Evolutionary conservation across 2,113 vertebrate species (phyloP), one percentile per base, ranked within the genome.

Genomic region (Solenodon paradoxus): DNA sequence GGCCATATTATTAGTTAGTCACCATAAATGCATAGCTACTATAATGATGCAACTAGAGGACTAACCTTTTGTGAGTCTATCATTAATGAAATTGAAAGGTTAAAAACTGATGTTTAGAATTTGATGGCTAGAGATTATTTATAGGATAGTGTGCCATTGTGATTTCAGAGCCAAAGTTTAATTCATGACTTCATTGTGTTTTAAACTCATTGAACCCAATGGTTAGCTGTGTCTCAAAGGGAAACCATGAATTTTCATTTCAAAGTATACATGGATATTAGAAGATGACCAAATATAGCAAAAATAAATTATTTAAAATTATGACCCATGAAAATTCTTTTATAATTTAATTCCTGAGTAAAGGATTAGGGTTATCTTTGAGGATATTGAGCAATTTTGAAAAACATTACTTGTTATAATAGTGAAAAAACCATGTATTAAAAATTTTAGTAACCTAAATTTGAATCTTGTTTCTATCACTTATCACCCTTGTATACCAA

Each of bases 81-180:
- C 57, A 94, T 82, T 95, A 94, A 96, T 90, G 68, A 95, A 72
- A 90, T 72, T 35, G 42, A 75, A 95, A 75, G 9, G 45, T 92
- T 90, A 80, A 77, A 88, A 97, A 78, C 30, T 79, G n/a, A 78
- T 88, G 26, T 40, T 79, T 84, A 93, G n/a, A 78, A 75, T 38
- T 79, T 79, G 74, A 17, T 91, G 24, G 11, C 22, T 86, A 83
- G 22, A 92, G 32, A 79, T 94, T 93, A 78, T 86, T 92, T 94
- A 63, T 64, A 9, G 68, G 86, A 61, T 87, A 40, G 83, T 80
- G 75, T 75, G n/a, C 3, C 12, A n/a, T 71, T 83, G n/a, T 94
- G 89, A 95, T 68, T 93, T 93, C 61, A 86, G 9, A 86, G 38
- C 15, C 61, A 86, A 83, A 95, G 38, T 59, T 38, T 84, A 88